These are phyloP conservation scores for Drosophila funebris DNA, from an alignment of 1,140 invertebrate species.

Conservation along the genomic window DNA sequence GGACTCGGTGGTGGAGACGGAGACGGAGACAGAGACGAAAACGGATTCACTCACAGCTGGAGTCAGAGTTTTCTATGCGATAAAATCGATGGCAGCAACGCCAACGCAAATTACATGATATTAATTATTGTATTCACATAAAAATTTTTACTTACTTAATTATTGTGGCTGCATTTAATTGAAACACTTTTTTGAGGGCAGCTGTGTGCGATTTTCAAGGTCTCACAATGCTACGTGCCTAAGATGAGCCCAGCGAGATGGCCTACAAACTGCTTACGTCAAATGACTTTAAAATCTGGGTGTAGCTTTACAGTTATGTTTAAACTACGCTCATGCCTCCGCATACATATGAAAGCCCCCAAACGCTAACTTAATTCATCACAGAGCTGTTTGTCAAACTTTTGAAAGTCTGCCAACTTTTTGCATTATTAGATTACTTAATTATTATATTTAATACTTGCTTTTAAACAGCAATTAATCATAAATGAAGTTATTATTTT, in stretches of 20 bases:
- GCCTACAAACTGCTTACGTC: conserved; percentile 52
- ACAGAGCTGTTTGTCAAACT: conserved; percentile 7
- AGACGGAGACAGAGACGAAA: neutral
- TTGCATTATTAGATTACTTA: conserved; percentile 12
- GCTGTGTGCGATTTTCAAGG: conserved; percentile 46
- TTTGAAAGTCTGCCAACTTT: conserved; percentile 8
- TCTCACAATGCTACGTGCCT: conserved; percentile 50
- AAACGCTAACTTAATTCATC: neutral
- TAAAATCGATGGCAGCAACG: conserved; percentile 64
- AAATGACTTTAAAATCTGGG: conserved; percentile 38
- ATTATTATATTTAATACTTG: conserved; percentile 18
- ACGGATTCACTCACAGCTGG: conserved; percentile 5
- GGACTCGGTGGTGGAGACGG: too few species aligned
- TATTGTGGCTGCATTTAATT: conserved; percentile 70
- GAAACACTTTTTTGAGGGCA: conserved; percentile 59
- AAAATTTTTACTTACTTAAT: conserved; percentile 53
- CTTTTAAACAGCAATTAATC: conserved; percentile 67
- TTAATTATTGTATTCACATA: conserved; percentile 74
- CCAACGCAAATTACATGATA: conserved; percentile 77
- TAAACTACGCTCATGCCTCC: conserved; percentile 2
- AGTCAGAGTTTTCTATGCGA: conserved; percentile 7
- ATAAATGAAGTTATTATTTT: conserved; percentile 44
- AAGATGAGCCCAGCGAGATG: conserved; percentile 34
- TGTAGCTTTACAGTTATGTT: conserved; percentile 42
- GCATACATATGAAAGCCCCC: conserved; percentile 4